Evolutionary conservation across 2,888 invertebrate species (phyloP), one percentile per base, ranked within the genome.

Genomic region (Diadegma fenestrale): DNA sequence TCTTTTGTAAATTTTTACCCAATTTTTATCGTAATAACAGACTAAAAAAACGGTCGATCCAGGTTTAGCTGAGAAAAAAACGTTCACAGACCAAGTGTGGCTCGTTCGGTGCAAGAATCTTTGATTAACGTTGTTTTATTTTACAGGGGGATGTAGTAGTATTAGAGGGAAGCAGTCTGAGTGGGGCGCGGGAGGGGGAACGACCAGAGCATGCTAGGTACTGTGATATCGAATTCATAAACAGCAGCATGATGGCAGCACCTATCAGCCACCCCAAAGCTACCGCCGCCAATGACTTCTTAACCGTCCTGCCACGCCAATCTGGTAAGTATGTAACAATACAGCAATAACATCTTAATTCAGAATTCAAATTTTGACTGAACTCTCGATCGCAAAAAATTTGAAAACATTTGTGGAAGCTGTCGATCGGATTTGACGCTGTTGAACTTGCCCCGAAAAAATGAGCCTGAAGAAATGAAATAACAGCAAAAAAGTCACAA

Each of bases 221-320:
- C 94, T 94, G 94, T 94, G 94, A 94, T 94, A 94, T 93, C 93
- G 91, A 94, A 93, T 94, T 91, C 92, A 92, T 93, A 93, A 94
- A 94, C 93, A 93, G 93, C 94, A 93, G 92, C 92, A 92, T 91
- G 92, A 93, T 92, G 92, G 90, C 93, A 91, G 93, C 92, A 93
- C 92, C 92, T 93, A 93, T 92, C 93, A 93, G 92, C 93, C 94
- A 93, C 92, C 92, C 91, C 93, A 91, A 93, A 92, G 93, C 93
- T 93, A 92, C 92, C 93, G 93, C 92, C 93, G 93, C 93, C 93
- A 94, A 93, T 93, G 94, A 93, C 94, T 93, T 93, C 92, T 93
- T 92, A 93, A 93, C 93, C 94, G 94, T 93, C 94, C 94, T 93
- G 92, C 92, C 92, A 92, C 92, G 92, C 92, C 93, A 94, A 93